These are phyloP conservation scores for Ctenoplectra terminalis DNA, from an alignment of 1,140 invertebrate species.

Conservation along the genomic window DNA sequence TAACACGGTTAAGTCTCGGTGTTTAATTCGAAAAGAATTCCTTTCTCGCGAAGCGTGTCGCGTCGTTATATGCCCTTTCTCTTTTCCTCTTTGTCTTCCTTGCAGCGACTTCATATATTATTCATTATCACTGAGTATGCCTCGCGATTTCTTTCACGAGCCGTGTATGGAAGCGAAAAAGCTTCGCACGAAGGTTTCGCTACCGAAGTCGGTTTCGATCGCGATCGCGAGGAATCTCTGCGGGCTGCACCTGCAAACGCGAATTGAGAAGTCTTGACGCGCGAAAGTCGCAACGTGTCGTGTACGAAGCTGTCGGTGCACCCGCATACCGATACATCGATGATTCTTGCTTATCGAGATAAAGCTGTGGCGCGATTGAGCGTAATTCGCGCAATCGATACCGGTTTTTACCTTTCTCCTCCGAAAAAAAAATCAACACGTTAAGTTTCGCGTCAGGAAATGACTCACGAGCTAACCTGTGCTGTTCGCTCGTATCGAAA, in stretches of 20 bases:
- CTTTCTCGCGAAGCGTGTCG: constrained; percentile 14
- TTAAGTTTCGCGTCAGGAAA: background rate
- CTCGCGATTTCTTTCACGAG: constrained; percentile 14
- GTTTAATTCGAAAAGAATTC: background rate
- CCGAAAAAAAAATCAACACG: no score
- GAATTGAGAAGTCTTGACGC: constrained; percentile 1
- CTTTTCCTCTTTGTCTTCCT: constrained; percentile 6
- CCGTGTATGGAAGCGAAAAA: constrained; percentile 15
- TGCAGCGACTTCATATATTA: constrained; percentile 12
- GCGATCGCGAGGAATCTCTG: background rate
- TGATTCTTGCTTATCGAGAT: no score
- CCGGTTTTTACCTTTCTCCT: no score
- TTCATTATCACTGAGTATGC: constrained; percentile 27
- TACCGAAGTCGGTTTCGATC: background rate
- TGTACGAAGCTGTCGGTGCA: background rate
- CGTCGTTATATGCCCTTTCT: background rate
- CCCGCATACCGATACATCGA: constrained; percentile 35
- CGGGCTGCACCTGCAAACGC: background rate
- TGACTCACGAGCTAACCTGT: no score
- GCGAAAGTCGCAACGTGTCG: constrained; percentile 13
- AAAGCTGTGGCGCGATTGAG: background rate
- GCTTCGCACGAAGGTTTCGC: background rate
- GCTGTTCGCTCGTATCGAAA: background rate
- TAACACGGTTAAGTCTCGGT: no score
- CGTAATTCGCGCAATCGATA: background rate